phyloP scores from a whole-genome alignment of 1,140 invertebrate species.

The Ruditapes philippinarum region DNA sequence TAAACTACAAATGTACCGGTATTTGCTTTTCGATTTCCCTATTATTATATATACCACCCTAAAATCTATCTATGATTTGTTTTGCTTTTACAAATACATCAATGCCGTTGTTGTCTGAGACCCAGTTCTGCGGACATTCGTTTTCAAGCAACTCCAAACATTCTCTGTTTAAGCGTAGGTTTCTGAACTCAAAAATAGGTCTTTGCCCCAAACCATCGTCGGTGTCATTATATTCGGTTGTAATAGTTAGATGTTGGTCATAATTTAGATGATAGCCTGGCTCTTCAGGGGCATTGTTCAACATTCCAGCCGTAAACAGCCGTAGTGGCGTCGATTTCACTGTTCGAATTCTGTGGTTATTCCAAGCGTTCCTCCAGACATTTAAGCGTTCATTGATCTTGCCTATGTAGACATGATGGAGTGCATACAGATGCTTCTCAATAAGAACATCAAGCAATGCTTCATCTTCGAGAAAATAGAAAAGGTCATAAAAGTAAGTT shows the following conservation, averaged over 20 bases:
- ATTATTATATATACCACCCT: no score
- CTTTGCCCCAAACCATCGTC: neutral
- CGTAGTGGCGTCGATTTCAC: neutral
- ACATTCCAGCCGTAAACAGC: neutral
- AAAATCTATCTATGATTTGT: neutral
- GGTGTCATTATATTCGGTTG: neutral
- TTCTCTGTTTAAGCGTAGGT: neutral
- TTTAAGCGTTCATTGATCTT: neutral
- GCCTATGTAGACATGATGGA: neutral
- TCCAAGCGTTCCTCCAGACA: conserved; percentile 8
- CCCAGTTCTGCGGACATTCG: neutral
- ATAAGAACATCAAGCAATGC: neutral
- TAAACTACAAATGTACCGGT: no score
- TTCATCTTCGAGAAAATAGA: conserved; percentile 33
- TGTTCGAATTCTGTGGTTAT: conserved; percentile 14
- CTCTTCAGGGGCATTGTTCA: neutral
- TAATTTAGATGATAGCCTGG: neutral
- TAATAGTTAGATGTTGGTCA: neutral
- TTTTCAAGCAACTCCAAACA: neutral
- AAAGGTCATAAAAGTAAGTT: conserved; percentile 18
- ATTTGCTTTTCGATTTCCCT: no score
- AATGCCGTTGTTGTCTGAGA: neutral
- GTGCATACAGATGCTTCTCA: neutral
- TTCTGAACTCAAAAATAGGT: neutral
- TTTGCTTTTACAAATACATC: neutral